A percentile compares a stretch with the other conserved stretches of the same genome.
Evolutionary conservation across 2,113 vertebrate species (phyloP).

Genomic region (Progne subis): DNA sequence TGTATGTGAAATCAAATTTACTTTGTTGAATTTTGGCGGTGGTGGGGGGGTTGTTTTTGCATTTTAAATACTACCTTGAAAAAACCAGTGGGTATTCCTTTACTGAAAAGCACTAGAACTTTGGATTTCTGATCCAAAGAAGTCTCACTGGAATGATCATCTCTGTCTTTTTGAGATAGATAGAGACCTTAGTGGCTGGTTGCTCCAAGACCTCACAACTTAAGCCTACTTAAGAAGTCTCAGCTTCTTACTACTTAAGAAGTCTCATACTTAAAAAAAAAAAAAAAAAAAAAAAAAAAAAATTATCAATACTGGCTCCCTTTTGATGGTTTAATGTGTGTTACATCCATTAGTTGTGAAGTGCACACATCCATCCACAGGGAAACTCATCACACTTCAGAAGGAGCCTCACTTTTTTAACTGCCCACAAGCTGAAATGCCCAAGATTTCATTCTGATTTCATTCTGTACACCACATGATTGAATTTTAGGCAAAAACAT

Average conservation of each 20-base stretch:
- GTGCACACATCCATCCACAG: accelerated
- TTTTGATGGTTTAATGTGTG: not conserved
- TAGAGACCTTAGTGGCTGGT: not conserved
- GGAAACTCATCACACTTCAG: not conserved
- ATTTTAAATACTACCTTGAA: not conserved
- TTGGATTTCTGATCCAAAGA: not conserved
- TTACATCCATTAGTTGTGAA: not conserved
- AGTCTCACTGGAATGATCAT: not conserved
- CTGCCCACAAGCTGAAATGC: not conserved
- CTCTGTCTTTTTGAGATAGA: not conserved
- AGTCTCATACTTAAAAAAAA: not conserved
- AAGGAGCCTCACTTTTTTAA: not conserved
- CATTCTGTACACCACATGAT: not conserved
- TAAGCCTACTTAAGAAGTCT: not conserved
- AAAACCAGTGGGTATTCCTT: not conserved
- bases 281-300: not conserved
- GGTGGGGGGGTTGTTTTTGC: not conserved
- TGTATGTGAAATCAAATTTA: not conserved
- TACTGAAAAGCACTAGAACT: not conserved
- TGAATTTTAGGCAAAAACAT: not conserved
- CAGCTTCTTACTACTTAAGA: not conserved
- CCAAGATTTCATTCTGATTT: not conserved
- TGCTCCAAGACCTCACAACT: not conserved
- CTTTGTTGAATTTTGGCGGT: not conserved
- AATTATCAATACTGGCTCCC: not conserved